Conservation (phyloP, 1,140 invertebrate species). For the Apis dorsata region DNA sequence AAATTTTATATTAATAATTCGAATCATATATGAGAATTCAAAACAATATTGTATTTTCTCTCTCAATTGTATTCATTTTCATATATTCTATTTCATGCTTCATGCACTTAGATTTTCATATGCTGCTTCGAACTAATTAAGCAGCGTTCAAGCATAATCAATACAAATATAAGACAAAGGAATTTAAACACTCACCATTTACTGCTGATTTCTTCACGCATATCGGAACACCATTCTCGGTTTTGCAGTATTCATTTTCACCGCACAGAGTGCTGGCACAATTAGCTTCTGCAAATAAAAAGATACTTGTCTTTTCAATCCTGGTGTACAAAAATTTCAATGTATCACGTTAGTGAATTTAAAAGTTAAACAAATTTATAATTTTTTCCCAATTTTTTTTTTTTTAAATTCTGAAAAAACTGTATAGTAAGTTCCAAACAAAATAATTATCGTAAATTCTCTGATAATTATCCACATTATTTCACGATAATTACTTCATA, state of each 20-base stretch:
- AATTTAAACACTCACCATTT: constrained; percentile 69
- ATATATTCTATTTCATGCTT: constrained; percentile 1
- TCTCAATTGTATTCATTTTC: not conserved
- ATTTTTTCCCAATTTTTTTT: too few species aligned
- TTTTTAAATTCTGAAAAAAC: too few species aligned
- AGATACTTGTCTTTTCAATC: not conserved
- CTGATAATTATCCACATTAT: not conserved
- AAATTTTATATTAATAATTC: not conserved
- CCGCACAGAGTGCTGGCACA: constrained; percentile 72
- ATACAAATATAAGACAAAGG: not conserved
- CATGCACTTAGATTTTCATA: constrained; percentile 19
- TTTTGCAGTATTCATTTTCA: constrained; percentile 74
- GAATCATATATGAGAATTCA: not conserved
- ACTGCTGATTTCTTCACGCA: constrained; percentile 71
- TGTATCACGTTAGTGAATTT: not conserved
- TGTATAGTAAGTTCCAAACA: not conserved
- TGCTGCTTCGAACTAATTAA: not conserved
- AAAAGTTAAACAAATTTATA: not conserved
- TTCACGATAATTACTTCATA: not conserved
- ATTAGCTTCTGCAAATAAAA: constrained; percentile 63
- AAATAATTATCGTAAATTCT: not conserved
- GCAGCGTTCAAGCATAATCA: constrained; percentile 25
- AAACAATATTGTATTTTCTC: not conserved
- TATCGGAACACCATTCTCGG: constrained; percentile 71
- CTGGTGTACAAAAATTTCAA: not conserved